These are phyloP conservation scores for Drosophila prostipennis DNA, from an alignment of 2,888 invertebrate species.

Conservation along the genomic window DNA sequence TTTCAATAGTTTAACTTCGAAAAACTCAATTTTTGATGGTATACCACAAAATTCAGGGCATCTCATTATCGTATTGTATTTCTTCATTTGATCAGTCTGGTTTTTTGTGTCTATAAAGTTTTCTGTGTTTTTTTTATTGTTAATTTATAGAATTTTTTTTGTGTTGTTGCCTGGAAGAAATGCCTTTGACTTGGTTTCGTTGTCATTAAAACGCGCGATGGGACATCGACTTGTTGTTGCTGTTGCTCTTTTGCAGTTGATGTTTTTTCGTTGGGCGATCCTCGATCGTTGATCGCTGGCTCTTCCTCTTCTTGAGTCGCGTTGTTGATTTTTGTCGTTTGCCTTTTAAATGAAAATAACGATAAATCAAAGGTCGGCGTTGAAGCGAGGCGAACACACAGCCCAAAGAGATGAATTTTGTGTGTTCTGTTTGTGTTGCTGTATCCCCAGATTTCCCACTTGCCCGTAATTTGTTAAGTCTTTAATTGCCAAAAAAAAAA, in stretches of 20 bases:
- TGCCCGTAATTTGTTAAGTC: conserved; percentile 50
- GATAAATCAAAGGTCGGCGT: conserved; percentile 72
- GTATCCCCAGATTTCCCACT: conserved; percentile 4
- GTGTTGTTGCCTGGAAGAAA: conserved; percentile 54
- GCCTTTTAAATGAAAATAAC: conserved; percentile 80
- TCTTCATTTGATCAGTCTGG: conserved; percentile 4
- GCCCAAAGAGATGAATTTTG: conserved; percentile 29
- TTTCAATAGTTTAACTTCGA: background rate
- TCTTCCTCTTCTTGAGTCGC: conserved; percentile 21
- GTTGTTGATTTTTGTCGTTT: conserved; percentile 79
- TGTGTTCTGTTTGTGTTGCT: conserved; percentile 7
- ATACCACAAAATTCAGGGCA: conserved; percentile 6
- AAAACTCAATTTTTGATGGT: no score
- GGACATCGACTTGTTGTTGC: conserved; percentile 72
- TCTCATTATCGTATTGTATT: background rate
- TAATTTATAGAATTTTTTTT: conserved; percentile 79
- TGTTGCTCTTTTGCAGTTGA: conserved; percentile 26
- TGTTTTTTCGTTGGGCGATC: conserved; percentile 35
- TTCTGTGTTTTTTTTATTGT: conserved; percentile 57
- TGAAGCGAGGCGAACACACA: conserved; percentile 4
- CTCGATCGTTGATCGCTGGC: conserved; percentile 22
- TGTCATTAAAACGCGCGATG: conserved; percentile 79
- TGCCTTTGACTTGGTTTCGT: conserved; percentile 71
- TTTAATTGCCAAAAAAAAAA: conserved; percentile 51
- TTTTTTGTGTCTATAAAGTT: conserved; percentile 50